Conservation (phyloP, 2,888 invertebrate species). For the Philopedon plagiatum region DNA sequence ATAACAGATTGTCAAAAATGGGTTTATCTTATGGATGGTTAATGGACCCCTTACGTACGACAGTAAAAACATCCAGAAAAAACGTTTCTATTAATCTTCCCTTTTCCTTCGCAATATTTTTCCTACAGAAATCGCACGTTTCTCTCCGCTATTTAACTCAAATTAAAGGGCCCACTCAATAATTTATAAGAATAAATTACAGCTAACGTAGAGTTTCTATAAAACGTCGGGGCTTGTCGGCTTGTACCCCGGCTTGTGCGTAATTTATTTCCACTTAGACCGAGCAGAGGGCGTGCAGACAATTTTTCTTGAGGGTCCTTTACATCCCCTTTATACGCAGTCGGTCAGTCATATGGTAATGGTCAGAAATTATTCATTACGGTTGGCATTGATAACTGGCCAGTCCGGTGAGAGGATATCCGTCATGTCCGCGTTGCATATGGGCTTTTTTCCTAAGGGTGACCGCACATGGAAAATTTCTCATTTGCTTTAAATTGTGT, state of each 20-base stretch:
- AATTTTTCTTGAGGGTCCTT: conserved; percentile 50
- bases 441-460: conserved; percentile 1
- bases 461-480: not conserved
- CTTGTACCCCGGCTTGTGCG: conserved; percentile 38
- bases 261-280: conserved; percentile 55
- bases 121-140: conserved; percentile 12
- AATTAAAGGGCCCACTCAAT: conserved; percentile 50
- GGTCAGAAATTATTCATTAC: conserved; percentile 49
- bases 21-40: too few relatives aligned
- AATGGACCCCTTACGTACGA: not conserved
- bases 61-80: not conserved
- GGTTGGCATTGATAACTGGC: conserved; percentile 45
- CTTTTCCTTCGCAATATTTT: conserved; percentile 7
- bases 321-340: conserved; percentile 35
- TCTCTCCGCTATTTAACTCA: conserved; percentile 19
- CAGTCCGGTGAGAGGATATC: conserved; percentile 15
- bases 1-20: too few relatives aligned
- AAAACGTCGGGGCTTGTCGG: conserved; percentile 45
- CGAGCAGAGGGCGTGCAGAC: conserved; percentile 41
- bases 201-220: conserved; percentile 54
- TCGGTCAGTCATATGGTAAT: conserved; percentile 49
- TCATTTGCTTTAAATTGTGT: too few relatives aligned
- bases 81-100: conserved; percentile 10
- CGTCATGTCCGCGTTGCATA: conserved; percentile 17
- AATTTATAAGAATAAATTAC: conserved; percentile 57